Evolutionary conservation across 2,113 vertebrate species (phyloP).

Genomic region (Otocyon megalotis): DNA sequence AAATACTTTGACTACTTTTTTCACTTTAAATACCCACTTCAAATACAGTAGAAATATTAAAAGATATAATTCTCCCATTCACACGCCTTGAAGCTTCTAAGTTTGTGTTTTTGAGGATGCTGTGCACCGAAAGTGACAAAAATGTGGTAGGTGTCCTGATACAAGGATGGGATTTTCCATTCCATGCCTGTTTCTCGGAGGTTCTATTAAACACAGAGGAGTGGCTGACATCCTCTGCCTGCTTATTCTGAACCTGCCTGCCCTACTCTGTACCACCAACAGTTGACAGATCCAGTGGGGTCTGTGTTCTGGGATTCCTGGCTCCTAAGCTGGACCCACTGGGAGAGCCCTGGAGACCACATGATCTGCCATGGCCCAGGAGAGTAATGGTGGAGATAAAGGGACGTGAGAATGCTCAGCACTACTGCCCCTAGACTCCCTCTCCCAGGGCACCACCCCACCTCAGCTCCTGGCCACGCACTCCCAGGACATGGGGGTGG

Average conservation of each 20-base stretch:
- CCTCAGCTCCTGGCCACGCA: neutral
- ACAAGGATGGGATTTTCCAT: neutral
- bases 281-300: neutral
- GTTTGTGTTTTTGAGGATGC: neutral
- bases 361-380: neutral
- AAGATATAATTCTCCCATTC: neutral
- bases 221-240: neutral
- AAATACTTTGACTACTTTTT: neutral
- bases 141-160: neutral
- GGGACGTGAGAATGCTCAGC: neutral
- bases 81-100: neutral
- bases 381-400: neutral
- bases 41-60: neutral
- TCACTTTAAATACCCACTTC: neutral
- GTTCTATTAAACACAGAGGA: neutral
- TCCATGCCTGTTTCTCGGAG: neutral
- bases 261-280: accelerated
- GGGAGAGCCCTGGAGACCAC: neutral
- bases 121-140: neutral
- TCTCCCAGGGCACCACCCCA: neutral
- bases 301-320: neutral
- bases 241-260: too few species aligned
- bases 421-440: neutral
- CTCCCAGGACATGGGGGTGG: neutral
- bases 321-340: neutral